These are phyloP conservation scores for Dasysyrphus albostriatus DNA, from an alignment of 2,888 invertebrate genomes.

Conservation along the genomic window DNA sequence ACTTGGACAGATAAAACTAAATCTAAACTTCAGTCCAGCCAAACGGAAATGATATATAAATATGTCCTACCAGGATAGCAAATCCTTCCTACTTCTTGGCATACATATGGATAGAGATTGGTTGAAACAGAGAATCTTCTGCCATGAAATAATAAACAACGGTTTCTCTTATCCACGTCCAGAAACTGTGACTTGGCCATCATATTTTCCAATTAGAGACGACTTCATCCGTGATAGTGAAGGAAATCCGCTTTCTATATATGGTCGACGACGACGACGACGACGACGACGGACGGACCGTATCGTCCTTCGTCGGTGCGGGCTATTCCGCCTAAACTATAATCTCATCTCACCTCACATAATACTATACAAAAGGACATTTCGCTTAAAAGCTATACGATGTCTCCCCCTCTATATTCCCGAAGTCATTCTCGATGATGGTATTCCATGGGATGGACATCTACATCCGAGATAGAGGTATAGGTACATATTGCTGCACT, in stretches of 20 bases:
- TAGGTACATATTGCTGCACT: slow-evolving; percentile 56
- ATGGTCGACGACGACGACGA: not conserved
- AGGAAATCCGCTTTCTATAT: slow-evolving; percentile 50
- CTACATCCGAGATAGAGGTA: slow-evolving; percentile 3
- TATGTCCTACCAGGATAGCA: not conserved
- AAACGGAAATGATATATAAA: slow-evolving; percentile 56
- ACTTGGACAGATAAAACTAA: slow-evolving; percentile 55
- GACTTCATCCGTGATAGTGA: slow-evolving; percentile 53
- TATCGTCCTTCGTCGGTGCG: slow-evolving; percentile 27
- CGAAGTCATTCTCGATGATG: slow-evolving; percentile 26
- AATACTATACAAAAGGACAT: slow-evolving; percentile 55
- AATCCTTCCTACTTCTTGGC: slow-evolving; percentile 13
- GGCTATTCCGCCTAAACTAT: slow-evolving; percentile 55
- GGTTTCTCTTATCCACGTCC: slow-evolving; percentile 48
- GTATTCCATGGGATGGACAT: slow-evolving; percentile 31
- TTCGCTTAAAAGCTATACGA: slow-evolving; percentile 63
- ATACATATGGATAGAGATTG: not conserved
- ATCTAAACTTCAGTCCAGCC: slow-evolving; percentile 54
- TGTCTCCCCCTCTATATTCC: slow-evolving; percentile 12
- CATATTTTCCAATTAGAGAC: slow-evolving; percentile 73
- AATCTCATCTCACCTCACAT: slow-evolving; percentile 72
- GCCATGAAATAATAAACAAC: slow-evolving; percentile 54
- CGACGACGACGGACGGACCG: no score
- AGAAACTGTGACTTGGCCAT: slow-evolving; percentile 51
- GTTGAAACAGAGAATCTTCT: not conserved